Conservation (phyloP, 2,113 vertebrate genomes). For the Cynopterus brachyotis region DNA sequence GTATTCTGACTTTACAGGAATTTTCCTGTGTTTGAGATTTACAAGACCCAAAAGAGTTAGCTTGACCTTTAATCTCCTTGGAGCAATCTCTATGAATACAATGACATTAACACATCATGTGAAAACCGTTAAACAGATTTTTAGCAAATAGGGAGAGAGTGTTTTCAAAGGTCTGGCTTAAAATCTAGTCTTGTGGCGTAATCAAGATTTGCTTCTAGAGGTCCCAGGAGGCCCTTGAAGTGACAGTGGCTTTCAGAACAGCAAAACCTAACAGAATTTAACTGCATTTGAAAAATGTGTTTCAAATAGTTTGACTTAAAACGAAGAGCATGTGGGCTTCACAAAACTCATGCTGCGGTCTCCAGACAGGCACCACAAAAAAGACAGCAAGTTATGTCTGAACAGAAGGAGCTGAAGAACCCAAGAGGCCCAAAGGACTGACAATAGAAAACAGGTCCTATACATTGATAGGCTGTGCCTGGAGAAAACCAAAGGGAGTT, state of each 20-base stretch:
- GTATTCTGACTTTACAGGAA: background rate
- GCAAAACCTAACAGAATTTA: background rate
- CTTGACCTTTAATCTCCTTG: conserved; percentile 60
- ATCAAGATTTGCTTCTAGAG: background rate
- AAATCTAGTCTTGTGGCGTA: background rate
- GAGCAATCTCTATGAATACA: conserved; percentile 29
- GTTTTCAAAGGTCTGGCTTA: conserved; percentile 27
- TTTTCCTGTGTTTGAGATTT: conserved; percentile 37
- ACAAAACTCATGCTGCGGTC: background rate
- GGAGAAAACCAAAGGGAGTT: background rate
- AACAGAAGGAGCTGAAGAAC: background rate
- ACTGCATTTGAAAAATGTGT: background rate
- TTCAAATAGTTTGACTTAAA: background rate
- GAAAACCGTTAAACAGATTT: conserved; percentile 56
- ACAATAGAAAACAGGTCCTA: background rate
- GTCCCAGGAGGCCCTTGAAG: background rate
- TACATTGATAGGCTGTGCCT: background rate
- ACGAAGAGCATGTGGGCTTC: background rate
- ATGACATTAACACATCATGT: conserved; percentile 45
- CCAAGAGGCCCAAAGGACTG: background rate
- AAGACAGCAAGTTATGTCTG: background rate
- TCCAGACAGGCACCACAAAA: background rate
- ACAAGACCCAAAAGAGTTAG: background rate
- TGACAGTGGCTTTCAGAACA: background rate
- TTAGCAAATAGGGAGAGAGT: background rate